Evolutionary conservation across 2,797 vertebrate species (phyloP).

Genomic region (Alca torda): DNA sequence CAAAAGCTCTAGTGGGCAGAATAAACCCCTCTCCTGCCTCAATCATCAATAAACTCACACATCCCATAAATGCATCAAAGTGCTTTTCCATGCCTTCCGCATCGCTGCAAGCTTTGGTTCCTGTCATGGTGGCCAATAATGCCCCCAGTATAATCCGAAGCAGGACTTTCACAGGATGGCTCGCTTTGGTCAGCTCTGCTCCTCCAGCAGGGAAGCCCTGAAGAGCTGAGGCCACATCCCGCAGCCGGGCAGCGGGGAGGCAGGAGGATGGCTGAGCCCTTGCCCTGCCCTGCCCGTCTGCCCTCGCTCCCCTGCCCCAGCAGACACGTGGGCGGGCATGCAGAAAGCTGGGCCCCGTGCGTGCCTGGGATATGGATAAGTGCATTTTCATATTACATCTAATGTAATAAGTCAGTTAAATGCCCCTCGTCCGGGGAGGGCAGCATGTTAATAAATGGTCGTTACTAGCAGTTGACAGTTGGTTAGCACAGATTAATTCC

Average conservation of each 20-base stretch:
- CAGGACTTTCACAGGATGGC: neutral
- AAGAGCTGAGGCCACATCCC: neutral
- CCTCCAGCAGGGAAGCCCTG: neutral
- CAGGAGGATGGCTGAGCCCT: neutral
- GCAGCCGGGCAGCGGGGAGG: fast-evolving
- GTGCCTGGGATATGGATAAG: neutral
- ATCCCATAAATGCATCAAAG: neutral
- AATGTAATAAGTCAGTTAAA: slow-evolving; percentile 52
- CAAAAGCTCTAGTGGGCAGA: neutral
- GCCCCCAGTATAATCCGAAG: neutral
- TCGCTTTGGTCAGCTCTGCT: neutral
- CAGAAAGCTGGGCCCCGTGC: neutral
- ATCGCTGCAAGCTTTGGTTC: neutral
- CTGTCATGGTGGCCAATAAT: neutral
- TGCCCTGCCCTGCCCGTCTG: neutral
- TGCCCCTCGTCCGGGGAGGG: neutral
- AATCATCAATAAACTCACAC: neutral
- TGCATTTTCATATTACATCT: slow-evolving; percentile 54
- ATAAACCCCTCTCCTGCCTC: neutral
- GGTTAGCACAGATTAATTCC: slow-evolving; percentile 80
- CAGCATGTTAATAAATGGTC: slow-evolving; percentile 32
- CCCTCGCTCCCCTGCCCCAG: neutral
- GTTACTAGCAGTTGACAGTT: slow-evolving; percentile 73
- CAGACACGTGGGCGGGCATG: neutral
- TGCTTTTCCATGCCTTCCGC: neutral